These are phyloP conservation scores for Drosophila simulans DNA, from an alignment of 1,140 invertebrate species.

Conservation along the genomic window DNA sequence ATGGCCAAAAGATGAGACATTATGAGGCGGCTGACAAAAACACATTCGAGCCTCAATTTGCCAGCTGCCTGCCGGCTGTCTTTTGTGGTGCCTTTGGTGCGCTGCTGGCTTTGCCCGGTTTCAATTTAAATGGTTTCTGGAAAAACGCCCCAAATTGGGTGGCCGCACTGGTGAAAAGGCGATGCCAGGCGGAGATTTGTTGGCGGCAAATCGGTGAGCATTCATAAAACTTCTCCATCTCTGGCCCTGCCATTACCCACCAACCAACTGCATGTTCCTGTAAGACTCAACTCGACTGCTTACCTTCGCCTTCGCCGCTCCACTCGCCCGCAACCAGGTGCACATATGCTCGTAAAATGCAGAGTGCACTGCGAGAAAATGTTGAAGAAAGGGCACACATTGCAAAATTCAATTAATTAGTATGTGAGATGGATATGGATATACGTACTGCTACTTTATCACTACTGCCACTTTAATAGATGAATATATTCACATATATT, in stretches of 20 bases:
- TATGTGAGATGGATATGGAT: too few relatives aligned
- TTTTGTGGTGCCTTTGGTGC: constrained; percentile 1
- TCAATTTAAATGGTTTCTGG: constrained; percentile 52
- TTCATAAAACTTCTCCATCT: constrained; percentile 53
- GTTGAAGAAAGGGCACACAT: background rate
- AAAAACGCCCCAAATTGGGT: constrained; percentile 39
- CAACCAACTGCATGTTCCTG: constrained; percentile 9
- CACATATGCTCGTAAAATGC: constrained; percentile 48
- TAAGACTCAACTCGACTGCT: constrained; percentile 24
- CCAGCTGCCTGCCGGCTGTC: constrained; percentile 29
- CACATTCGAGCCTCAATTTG: constrained; percentile 43
- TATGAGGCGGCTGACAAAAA: constrained; percentile 48
- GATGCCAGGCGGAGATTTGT: constrained; percentile 43
- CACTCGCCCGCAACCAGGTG: background rate
- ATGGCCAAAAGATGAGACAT: constrained; percentile 50
- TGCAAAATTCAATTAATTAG: too few relatives aligned
- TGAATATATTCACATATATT: too few relatives aligned
- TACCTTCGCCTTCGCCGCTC: constrained; percentile 19
- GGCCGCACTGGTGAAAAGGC: constrained; percentile 33
- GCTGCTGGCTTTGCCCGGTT: constrained; percentile 5
- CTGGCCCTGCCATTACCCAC: background rate
- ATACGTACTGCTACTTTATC: too few relatives aligned
- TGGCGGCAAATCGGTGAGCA: constrained; percentile 48
- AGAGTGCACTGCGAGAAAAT: constrained; percentile 6
- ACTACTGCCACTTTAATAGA: too few relatives aligned